These are phyloP conservation scores for Samia ricini DNA, from an alignment of 1,140 invertebrate species.

Conservation along the genomic window DNA sequence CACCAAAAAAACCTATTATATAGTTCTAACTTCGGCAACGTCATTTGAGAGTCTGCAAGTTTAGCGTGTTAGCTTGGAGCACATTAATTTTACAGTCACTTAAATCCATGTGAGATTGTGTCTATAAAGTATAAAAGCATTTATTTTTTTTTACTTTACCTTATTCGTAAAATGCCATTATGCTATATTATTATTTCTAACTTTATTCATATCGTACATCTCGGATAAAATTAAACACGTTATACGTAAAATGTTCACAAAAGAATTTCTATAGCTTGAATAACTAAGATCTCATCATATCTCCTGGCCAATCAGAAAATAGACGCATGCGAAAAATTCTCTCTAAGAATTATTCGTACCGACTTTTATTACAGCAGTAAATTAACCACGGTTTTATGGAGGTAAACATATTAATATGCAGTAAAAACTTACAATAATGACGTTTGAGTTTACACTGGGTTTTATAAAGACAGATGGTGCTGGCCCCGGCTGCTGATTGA, in stretches of 20 bases:
- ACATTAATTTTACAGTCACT: too few relatives aligned
- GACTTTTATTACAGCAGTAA: slow-evolving; percentile 59
- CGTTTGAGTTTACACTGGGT: slow-evolving; percentile 53
- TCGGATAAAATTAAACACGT: too few relatives aligned
- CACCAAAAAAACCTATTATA: too few relatives aligned
- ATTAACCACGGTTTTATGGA: slow-evolving; percentile 50
- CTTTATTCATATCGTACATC: too few relatives aligned
- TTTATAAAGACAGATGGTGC: slow-evolving; percentile 72
- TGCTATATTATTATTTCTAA: too few relatives aligned
- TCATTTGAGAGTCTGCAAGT: too few relatives aligned
- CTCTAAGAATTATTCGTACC: background rate
- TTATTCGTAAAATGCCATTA: too few relatives aligned
- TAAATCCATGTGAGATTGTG: too few relatives aligned
- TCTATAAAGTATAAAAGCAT: too few relatives aligned
- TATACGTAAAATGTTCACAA: background rate
- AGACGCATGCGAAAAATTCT: background rate
- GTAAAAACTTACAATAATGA: slow-evolving; percentile 66
- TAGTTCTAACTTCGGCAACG: too few relatives aligned
- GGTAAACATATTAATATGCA: slow-evolving; percentile 64
- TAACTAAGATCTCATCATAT: background rate
- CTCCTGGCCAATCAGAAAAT: background rate
- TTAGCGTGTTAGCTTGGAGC: too few relatives aligned
- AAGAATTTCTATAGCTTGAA: background rate
- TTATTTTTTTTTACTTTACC: too few relatives aligned
- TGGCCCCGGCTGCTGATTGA: slow-evolving; percentile 53